Base-by-base conservation (phyloP, 1,140 invertebrate genomes). In the Colletes gigas region DNA sequence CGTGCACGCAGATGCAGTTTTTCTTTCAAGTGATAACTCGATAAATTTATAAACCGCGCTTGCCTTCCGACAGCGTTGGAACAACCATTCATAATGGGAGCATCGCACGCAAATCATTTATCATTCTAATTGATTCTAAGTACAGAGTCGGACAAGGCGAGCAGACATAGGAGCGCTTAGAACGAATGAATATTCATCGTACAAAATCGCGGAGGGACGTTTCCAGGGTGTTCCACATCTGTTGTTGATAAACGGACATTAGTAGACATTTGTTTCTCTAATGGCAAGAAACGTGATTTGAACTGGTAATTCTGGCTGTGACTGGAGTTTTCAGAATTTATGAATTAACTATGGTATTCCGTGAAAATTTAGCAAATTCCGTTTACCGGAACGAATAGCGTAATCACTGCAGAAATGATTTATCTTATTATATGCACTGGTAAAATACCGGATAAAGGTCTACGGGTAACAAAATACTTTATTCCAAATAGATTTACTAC, bases 41-140 rank as follows among this genome's bases (percentile, higher is more conserved):
- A 88, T 88, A 84, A 87, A 87, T 87, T 88, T 87, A 88, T 87
- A 87, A 87, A 81, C 73, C 50, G 63, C 65, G 67, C 65, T 54
- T 84, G 75, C 65, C 78, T 87, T 87, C 78, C 85, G 84, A 82
- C 84, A 84, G 66, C 39, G 57, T 50, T 84, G 68, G 47, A 75
- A 74, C 78, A 81, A 52, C 71, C 74, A 84, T 84, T 86, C 83
- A 89, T 88, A 88, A 88, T 88, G 88, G 82, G 65, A 72, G 84
- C 88, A 87, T 79, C 70, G 85, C 88, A 90, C 88, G 89, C 89
- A 84, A 90, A 86, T 89, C 85, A 81, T 89, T 80, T 83, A 90
- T 90, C 89, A 89, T 89, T 88, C 87, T 88, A 90, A 90, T 89
- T 89, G 89, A 90, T 90, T 89, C 86, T 90, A 87, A 90, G 84